phyloP scores from a whole-genome alignment of 2,113 vertebrate genomes.

The Limanda limanda region DNA sequence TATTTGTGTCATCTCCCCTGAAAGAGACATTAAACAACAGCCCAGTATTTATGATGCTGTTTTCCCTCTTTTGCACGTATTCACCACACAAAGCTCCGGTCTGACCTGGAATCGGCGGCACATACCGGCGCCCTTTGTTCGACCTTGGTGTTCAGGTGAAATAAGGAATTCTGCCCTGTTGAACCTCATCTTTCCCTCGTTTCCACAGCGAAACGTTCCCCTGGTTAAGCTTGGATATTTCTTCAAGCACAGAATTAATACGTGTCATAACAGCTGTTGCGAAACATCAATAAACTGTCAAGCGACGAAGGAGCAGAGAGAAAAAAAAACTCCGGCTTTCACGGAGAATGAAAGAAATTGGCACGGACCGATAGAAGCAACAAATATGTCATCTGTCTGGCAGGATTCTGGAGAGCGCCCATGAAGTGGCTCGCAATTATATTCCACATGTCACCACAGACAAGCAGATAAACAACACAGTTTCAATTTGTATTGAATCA shows the following conservation, averaged over 20 bases:
- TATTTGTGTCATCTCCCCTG: constrained; percentile 49
- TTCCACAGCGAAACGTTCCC: constrained; percentile 29
- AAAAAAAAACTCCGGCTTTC: constrained; percentile 38
- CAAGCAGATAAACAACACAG: constrained; percentile 65
- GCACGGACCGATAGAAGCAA: constrained; percentile 58
- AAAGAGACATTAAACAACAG: constrained; percentile 56
- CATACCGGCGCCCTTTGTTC: constrained; percentile 10
- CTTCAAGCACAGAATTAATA: constrained; percentile 51
- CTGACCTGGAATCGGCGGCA: background rate
- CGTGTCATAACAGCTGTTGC: constrained; percentile 65
- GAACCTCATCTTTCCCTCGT: constrained; percentile 29
- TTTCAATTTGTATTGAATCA: constrained; percentile 69
- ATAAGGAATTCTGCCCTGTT: background rate
- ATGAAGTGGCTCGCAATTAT: constrained; percentile 71
- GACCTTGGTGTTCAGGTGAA: constrained; percentile 18
- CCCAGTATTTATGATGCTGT: constrained; percentile 37
- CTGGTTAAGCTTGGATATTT: constrained; percentile 12
- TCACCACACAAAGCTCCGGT: constrained; percentile 9
- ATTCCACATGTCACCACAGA: constrained; percentile 63
- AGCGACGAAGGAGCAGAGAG: constrained; percentile 12
- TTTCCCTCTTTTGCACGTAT: constrained; percentile 9
- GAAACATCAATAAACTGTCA: constrained; percentile 67
- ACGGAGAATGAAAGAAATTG: constrained; percentile 63
- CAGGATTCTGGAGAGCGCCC: constrained; percentile 57
- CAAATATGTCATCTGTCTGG: constrained; percentile 68